A percentile compares a stretch with the other conserved stretches of the same genome.
These are phyloP conservation scores for Acheta domesticus DNA, from an alignment of 2,888 invertebrate genomes.

Conservation along the genomic window DNA sequence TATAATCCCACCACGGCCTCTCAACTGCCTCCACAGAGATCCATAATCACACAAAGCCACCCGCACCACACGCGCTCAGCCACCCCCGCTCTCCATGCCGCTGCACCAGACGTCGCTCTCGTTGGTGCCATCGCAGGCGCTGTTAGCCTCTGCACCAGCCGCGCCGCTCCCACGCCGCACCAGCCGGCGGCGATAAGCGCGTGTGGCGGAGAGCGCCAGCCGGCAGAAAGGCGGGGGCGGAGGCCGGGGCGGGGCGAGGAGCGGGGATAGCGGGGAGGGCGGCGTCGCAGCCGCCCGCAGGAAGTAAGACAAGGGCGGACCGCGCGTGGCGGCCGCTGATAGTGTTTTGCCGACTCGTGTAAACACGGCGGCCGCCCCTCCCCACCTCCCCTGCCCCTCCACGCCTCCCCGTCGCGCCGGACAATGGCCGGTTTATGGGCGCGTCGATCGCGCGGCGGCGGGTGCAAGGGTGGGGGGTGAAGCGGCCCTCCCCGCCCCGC, in stretches of 20 bases:
- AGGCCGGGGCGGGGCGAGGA: background rate
- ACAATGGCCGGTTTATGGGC: background rate
- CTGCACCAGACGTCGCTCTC: too few relatives aligned
- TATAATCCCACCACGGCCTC: too few relatives aligned
- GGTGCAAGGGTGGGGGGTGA: background rate
- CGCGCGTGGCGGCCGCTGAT: background rate
- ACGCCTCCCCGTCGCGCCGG: background rate
- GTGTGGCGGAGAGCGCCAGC: too few relatives aligned
- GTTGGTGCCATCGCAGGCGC: too few relatives aligned
- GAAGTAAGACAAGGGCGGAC: background rate
- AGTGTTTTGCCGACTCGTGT: constrained; percentile 10
- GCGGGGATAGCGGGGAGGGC: background rate
- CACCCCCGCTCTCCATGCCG: too few relatives aligned
- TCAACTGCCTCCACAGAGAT: too few relatives aligned
- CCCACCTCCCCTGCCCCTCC: background rate
- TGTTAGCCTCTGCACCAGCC: too few relatives aligned
- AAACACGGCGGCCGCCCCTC: background rate
- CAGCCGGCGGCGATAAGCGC: too few relatives aligned
- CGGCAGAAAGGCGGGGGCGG: too few relatives aligned
- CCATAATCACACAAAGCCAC: too few relatives aligned
- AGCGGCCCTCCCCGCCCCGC: background rate
- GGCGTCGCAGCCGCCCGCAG: background rate
- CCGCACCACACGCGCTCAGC: too few relatives aligned
- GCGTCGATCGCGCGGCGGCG: background rate
- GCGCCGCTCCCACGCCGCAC: too few relatives aligned